These are phyloP conservation scores for Bolborhynchus lineola DNA, from an alignment of 2,113 vertebrate genomes.

Conservation along the genomic window DNA sequence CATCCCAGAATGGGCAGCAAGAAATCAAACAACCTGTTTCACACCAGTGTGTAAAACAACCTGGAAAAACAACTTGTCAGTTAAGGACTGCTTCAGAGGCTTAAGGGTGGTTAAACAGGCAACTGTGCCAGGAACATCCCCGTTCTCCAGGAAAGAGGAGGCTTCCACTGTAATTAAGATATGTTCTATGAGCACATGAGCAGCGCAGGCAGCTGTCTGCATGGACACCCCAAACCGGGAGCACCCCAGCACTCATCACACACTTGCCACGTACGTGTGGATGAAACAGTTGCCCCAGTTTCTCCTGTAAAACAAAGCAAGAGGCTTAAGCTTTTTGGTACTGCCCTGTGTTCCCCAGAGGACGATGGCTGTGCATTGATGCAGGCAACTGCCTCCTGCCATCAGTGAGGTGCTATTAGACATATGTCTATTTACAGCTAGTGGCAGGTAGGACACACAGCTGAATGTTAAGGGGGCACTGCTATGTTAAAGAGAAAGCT, in stretches of 20 bases:
- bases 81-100: neutral
- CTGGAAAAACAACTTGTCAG: neutral
- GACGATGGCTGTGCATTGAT: accelerated
- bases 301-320: neutral
- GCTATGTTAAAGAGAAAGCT: neutral
- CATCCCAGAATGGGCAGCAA: neutral
- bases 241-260: neutral
- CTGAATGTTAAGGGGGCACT: accelerated
- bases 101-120: neutral
- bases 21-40: neutral
- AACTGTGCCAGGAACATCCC: neutral
- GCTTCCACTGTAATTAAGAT: neutral
- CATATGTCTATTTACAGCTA: neutral
- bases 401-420: neutral
- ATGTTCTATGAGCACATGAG: accelerated
- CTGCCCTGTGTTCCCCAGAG: accelerated
- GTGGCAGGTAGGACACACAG: neutral
- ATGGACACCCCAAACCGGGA: accelerated
- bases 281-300: neutral
- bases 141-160: neutral
- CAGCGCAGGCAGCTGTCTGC: neutral
- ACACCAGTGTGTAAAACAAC: neutral
- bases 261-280: accelerated
- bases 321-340: neutral
- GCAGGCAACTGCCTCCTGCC: neutral